These are phyloP conservation scores for Thera obeliscata DNA, from an alignment of 2,888 invertebrate species.

Conservation along the genomic window DNA sequence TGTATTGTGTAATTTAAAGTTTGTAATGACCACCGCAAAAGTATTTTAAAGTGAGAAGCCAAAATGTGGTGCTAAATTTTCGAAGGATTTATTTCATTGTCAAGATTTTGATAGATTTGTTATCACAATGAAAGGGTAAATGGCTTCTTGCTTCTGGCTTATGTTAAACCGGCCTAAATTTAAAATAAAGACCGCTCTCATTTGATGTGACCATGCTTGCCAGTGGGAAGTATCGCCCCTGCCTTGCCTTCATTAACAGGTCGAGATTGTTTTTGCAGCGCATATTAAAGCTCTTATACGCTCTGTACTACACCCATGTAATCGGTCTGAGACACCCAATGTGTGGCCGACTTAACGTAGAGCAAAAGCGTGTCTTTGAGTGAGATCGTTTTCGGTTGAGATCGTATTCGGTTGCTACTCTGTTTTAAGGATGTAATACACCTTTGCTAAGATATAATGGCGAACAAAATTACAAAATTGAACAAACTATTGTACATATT, in stretches of 20 bases:
- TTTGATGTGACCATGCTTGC: not conserved
- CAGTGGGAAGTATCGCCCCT: not conserved
- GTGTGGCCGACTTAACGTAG: no score
- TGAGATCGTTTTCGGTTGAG: not conserved
- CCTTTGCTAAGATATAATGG: no score
- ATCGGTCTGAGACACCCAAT: no score
- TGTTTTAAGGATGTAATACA: not conserved
- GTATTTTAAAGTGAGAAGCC: slow-evolving; percentile 70
- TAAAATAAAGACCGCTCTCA: not conserved
- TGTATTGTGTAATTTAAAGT: slow-evolving; percentile 27
- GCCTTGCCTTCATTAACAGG: no score
- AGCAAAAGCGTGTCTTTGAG: not conserved
- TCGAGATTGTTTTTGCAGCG: not conserved
- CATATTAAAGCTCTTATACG: not conserved
- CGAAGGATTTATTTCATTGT: slow-evolving; percentile 75
- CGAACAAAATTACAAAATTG: not conserved
- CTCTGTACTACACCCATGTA: no score
- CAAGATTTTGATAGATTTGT: slow-evolving; percentile 69
- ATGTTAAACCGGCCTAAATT: slow-evolving; percentile 55
- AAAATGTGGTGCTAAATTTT: slow-evolving; percentile 83
- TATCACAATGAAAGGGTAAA: slow-evolving; percentile 57
- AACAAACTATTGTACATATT: no score
- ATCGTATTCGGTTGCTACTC: not conserved
- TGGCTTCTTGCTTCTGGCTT: slow-evolving; percentile 64
- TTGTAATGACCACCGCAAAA: slow-evolving; percentile 22